phyloP scores from a whole-genome alignment of 2,888 invertebrate species.

The Apotomis turbidana region DNA sequence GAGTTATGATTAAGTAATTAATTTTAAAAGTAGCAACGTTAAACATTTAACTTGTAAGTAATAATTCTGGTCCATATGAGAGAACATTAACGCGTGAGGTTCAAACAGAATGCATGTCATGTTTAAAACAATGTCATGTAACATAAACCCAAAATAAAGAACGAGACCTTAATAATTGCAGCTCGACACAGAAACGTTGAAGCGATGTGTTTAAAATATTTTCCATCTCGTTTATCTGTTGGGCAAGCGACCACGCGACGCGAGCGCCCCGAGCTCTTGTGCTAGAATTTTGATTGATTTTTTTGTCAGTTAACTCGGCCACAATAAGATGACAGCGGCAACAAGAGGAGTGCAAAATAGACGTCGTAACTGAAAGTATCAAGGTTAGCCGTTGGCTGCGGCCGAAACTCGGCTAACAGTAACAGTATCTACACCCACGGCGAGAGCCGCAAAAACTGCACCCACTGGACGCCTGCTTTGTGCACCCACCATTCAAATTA shows the following conservation, averaged over 20 bases:
- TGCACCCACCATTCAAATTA: slow-evolving; percentile 72
- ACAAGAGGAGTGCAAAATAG: slow-evolving; percentile 82
- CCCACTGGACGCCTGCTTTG: slow-evolving; percentile 69
- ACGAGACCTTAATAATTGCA: slow-evolving; percentile 66
- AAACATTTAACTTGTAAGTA: slow-evolving; percentile 1
- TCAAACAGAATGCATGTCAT: slow-evolving; percentile 21
- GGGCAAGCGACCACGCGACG: slow-evolving; percentile 66
- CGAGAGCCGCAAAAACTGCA: slow-evolving; percentile 72
- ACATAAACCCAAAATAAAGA: slow-evolving; percentile 66
- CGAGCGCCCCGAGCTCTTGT: slow-evolving; percentile 78
- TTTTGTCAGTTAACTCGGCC: slow-evolving; percentile 81
- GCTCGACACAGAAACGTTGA: slow-evolving; percentile 58
- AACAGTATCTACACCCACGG: slow-evolving; percentile 72
- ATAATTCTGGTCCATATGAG: not conserved
- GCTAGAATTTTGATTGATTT: slow-evolving; percentile 84
- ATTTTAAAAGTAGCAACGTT: not conserved
- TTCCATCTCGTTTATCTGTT: slow-evolving; percentile 63
- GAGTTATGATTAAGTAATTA: not conserved
- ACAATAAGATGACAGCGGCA: slow-evolving; percentile 82
- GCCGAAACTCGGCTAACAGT: slow-evolving; percentile 79
- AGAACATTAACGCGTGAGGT: slow-evolving; percentile 17
- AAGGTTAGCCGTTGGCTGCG: slow-evolving; percentile 78
- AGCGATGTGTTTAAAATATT: slow-evolving; percentile 60
- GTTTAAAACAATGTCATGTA: slow-evolving; percentile 45
- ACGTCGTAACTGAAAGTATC: slow-evolving; percentile 82